Evolutionary conservation across 1,140 invertebrate species (phyloP), one percentile per base, ranked within the genome.

Genomic region (Teleogryllus occipitalis): DNA sequence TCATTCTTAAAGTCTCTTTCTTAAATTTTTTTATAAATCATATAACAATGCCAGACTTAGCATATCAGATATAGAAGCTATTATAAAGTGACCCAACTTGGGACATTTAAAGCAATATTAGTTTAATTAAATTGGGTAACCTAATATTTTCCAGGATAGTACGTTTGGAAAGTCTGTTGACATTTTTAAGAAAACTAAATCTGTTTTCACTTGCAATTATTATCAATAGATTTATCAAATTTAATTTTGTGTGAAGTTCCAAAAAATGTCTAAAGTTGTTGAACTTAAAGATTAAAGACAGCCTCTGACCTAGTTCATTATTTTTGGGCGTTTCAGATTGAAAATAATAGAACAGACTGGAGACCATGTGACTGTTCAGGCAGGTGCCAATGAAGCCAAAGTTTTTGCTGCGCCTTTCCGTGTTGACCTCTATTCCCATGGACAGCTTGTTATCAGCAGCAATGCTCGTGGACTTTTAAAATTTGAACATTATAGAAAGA

Each of bases 401-500:
- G 85, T 99, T 2, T 88, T 88, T 72, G 88, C 90, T 0, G 90
- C 90, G 82, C 97, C 97, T 18, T 93, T 99, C 82, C 92, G 92
- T 85, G 85, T 98, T 18, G 96, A 98, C 86, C 90, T 98, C 80
- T 94, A 92, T 82, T 90, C 92, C 81, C 86, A 89, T 78, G 91
- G 94, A 76, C 21, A 74, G 18, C 88, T 96, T 7, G 92, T 95
- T 0, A 90, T 96, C 39, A 92, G 94, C 76, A 88, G 95, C 7
- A 99, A 99, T 89, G 92, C 95, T 22, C 92, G 95, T 83, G 93
- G 94, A 73, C 90, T 98, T 75, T 90, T 99, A 84, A 92, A 95
- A 83, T 96, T 99, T 86, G 98, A 99, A 85, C 97, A 98, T 83
- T 88, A 94, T 77, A 88, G 95, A 80, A 86, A 86, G n/a, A 96